phyloP scores from a whole-genome alignment of 1,140 invertebrate genomes.

The Caenorhabditis brenneri region DNA sequence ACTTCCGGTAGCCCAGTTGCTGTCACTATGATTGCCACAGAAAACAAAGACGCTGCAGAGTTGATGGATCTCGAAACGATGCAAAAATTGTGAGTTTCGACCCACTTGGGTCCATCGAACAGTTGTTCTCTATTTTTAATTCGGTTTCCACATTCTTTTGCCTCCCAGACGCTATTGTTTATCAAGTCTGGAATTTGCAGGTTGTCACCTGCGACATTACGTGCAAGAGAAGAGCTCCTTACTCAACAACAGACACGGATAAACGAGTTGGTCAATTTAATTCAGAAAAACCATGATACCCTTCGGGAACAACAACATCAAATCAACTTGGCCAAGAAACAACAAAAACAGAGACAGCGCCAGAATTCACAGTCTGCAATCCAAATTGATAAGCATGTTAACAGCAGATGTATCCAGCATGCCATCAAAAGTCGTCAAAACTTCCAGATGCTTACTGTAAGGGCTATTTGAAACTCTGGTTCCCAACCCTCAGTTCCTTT shows the following conservation, averaged over 20 bases:
- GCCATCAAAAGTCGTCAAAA: constrained; percentile 1
- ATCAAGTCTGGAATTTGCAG: not conserved
- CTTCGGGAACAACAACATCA: constrained; percentile 4
- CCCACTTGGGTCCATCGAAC: not conserved
- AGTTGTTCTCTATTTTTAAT: not conserved
- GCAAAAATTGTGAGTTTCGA: constrained; percentile 7
- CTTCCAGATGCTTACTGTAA: not conserved
- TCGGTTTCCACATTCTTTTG: not conserved
- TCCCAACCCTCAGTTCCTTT: not conserved
- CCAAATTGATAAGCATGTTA: not conserved
- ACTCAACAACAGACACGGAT: constrained; percentile 31
- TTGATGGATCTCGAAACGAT: constrained; percentile 25
- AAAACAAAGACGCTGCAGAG: not conserved
- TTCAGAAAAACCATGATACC: constrained; percentile 14
- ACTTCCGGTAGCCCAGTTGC: constrained; percentile 29
- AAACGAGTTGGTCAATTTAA: constrained; percentile 22
- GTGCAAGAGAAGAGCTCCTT: constrained; percentile 17
- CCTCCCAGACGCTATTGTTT: not conserved
- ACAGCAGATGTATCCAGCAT: constrained; percentile 21
- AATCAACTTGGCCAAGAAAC: constrained; percentile 3
- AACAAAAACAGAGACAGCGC: constrained; percentile 4
- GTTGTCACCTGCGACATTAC: constrained; percentile 13
- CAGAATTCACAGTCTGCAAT: not conserved
- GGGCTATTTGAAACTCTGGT: not conserved
- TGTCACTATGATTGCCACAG: not conserved